Conservation (phyloP, 2,888 invertebrate species). For the Agonopterix subpropinquella region DNA sequence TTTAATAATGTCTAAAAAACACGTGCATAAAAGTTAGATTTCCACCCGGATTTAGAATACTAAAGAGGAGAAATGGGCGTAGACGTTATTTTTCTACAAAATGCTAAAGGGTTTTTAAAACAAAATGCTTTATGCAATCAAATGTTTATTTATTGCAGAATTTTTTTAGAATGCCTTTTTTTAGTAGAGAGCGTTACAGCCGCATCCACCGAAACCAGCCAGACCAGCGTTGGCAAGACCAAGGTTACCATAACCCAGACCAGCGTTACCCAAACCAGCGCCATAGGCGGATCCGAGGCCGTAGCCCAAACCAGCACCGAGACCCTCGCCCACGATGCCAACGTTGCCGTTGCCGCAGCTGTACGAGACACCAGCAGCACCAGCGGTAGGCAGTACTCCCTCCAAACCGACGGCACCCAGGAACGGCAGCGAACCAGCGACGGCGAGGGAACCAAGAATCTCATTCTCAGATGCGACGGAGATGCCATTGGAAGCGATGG, state of each 20-base stretch:
- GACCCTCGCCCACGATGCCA: constrained; percentile 6
- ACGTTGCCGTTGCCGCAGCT: constrained; percentile 22
- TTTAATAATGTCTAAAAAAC: no score
- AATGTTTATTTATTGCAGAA: background rate
- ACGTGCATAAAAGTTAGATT: no score
- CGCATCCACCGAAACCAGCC: background rate
- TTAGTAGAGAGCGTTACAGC: background rate
- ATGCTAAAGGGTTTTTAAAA: no score
- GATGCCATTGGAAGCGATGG: constrained; percentile 22
- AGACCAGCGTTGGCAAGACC: constrained; percentile 6
- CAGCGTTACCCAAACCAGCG: constrained; percentile 9
- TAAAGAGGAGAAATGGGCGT: no score
- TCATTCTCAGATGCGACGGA: constrained; percentile 28
- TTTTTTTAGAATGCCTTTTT: no score
- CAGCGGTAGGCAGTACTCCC: constrained; percentile 21
- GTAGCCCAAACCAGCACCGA: constrained; percentile 10
- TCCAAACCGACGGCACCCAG: constrained; percentile 23
- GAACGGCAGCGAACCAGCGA: constrained; percentile 25
- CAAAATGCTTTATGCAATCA: background rate
- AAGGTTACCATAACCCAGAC: constrained; percentile 3
- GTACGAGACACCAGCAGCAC: constrained; percentile 24
- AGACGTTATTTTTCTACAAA: no score
- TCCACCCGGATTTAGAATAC: no score
- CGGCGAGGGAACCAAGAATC: constrained; percentile 24
- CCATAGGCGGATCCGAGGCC: constrained; percentile 7